These are phyloP conservation scores for Spodoptera frugiperda DNA, from an alignment of 1,140 invertebrate species.

Conservation along the genomic window DNA sequence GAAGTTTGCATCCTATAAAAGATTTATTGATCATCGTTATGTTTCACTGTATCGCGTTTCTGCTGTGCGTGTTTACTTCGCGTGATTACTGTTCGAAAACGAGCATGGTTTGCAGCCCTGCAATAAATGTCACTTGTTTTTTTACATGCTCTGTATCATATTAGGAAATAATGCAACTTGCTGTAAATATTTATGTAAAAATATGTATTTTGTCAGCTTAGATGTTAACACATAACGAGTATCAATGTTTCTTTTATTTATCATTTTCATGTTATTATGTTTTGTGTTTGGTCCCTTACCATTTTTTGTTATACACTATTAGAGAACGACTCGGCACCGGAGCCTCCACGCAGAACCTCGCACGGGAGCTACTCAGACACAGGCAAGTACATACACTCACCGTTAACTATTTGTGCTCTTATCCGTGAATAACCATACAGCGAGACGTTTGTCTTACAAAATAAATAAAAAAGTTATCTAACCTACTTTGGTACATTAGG, in stretches of 20 bases:
- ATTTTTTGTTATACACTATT: conserved; percentile 84
- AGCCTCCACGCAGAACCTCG: conserved; percentile 88
- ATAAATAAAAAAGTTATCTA: conserved; percentile 35
- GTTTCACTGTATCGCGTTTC: conserved; percentile 27
- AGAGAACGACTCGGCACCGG: conserved; percentile 89
- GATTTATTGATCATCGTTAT: conserved; percentile 63
- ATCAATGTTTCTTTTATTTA: conserved; percentile 54
- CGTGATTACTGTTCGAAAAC: conserved; percentile 46
- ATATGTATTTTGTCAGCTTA: conserved; percentile 3
- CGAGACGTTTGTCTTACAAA: conserved; percentile 18
- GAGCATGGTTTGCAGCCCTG: conserved; percentile 29
- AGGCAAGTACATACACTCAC: conserved; percentile 83
- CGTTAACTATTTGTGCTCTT: conserved; percentile 6
- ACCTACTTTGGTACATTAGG: conserved; percentile 55
- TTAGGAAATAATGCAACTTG: not conserved
- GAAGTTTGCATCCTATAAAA: conserved; percentile 54
- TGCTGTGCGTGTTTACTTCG: conserved; percentile 52
- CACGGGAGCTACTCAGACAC: conserved; percentile 87
- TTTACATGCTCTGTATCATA: not conserved
- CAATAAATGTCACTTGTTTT: conserved; percentile 27
- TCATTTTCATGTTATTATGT: conserved; percentile 57
- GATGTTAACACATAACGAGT: conserved; percentile 49
- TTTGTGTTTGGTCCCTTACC: conserved; percentile 60
- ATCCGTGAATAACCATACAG: conserved; percentile 12
- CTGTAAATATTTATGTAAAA: conserved; percentile 7